Percentiles rank a stretch among this genome's conserved stretches.
Evolutionary conservation across 2,888 invertebrate species (phyloP).

Genomic region (Prosopocoilus inquinatus): DNA sequence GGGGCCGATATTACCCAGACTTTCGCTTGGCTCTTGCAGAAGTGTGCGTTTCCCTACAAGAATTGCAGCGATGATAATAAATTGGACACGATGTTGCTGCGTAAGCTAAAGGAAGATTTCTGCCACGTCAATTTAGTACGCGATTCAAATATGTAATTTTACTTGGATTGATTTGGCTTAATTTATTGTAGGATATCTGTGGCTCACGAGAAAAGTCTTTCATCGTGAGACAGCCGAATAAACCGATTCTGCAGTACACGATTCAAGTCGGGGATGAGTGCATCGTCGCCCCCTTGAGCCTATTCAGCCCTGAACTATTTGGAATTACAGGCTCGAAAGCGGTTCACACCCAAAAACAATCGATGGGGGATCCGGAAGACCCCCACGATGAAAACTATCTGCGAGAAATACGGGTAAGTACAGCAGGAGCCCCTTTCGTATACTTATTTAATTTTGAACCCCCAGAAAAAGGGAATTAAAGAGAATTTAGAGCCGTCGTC

Average conservation of each 20-base stretch:
- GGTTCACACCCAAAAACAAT: constrained; percentile 69
- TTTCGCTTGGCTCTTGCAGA: constrained; percentile 83
- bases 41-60: constrained; percentile 88
- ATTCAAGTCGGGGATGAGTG: constrained; percentile 88
- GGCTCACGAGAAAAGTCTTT: constrained; percentile 85
- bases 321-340: constrained; percentile 78
- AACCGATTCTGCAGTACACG: constrained; percentile 68
- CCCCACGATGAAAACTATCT: constrained; percentile 92
- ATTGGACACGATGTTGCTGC: constrained; percentile 75
- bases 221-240: constrained; percentile 68
- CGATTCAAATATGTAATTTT: neutral
- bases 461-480: constrained; percentile 59
- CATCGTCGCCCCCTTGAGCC: constrained; percentile 83
- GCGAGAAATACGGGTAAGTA: constrained; percentile 70
- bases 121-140: constrained; percentile 81
- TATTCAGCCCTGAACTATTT: constrained; percentile 86
- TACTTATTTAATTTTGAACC: constrained; percentile 2
- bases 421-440: neutral
- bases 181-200: constrained; percentile 65
- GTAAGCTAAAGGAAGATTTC: constrained; percentile 82
- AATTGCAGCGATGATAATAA: constrained; percentile 70
- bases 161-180: neutral
- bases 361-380: constrained; percentile 82
- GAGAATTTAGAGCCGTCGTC: constrained; percentile 57
- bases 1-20: constrained; percentile 90